A percentile compares a stretch with the other conserved stretches of the same genome.
phyloP scores from a whole-genome alignment of 2,113 vertebrate species.

The Macroglossus sobrinus region DNA sequence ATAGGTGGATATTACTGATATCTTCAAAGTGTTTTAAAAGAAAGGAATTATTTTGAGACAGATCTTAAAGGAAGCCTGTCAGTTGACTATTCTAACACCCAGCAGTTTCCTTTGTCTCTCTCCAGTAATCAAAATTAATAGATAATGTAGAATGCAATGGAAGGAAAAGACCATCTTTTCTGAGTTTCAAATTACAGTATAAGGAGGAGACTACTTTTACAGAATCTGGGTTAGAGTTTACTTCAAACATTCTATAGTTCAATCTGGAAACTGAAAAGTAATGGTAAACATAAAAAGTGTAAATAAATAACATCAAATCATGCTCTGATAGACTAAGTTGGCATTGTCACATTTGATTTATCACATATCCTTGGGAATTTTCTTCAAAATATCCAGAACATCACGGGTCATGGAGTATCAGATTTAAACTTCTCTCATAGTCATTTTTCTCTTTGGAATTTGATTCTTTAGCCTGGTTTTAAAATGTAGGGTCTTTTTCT shows the following conservation, averaged over 20 bases:
- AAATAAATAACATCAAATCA: neutral
- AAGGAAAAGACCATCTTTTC: conserved; percentile 20
- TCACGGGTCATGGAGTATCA: neutral
- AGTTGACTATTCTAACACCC: neutral
- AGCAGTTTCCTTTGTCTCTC: neutral
- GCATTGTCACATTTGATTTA: neutral
- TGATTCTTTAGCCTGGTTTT: neutral
- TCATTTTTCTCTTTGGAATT: conserved; percentile 31
- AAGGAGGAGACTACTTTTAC: neutral
- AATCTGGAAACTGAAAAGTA: conserved; percentile 9
- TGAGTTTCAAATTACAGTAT: neutral
- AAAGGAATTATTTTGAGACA: conserved; percentile 3
- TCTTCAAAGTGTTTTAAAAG: conserved; percentile 6
- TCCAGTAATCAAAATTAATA: neutral
- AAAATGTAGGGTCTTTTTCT: neutral
- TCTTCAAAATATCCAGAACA: neutral
- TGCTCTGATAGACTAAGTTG: conserved; percentile 10
- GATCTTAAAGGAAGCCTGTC: neutral
- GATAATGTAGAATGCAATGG: neutral
- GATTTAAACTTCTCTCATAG: neutral
- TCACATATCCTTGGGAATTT: conserved; percentile 6
- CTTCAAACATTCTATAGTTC: neutral
- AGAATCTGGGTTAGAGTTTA: conserved; percentile 13
- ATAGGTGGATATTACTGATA: neutral
- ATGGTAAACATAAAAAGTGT: neutral